Evolutionary conservation across 2,113 vertebrate genomes (phyloP).

Genomic region (Martes martes): DNA sequence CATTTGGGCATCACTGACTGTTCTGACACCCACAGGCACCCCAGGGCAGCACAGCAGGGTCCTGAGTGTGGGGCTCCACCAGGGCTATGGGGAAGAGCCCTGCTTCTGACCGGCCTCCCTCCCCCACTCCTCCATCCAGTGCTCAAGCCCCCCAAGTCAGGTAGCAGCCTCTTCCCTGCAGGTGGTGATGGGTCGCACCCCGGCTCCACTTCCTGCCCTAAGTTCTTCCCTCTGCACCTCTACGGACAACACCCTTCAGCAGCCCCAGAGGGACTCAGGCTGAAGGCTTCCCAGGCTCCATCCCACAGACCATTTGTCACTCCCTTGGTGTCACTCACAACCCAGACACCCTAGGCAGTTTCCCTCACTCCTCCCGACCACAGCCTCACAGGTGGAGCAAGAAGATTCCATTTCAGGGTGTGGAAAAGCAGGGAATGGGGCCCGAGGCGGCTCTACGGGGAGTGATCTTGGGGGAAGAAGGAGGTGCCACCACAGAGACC

Average conservation of each 20-base stretch:
- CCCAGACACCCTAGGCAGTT: not conserved
- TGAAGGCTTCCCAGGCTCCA: not conserved
- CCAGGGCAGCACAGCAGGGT: not conserved
- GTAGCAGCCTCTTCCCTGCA: not conserved
- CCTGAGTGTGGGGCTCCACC: not conserved
- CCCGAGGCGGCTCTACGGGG: not conserved
- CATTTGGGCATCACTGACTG: not conserved
- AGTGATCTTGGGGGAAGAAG: not conserved
- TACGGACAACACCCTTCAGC: not conserved
- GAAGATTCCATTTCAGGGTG: not conserved
- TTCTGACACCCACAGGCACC: not conserved
- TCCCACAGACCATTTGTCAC: not conserved
- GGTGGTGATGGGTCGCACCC: not conserved
- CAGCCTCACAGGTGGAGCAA: not conserved
- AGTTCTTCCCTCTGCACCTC: not conserved
- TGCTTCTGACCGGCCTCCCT: no score
- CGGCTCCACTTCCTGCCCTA: not conserved
- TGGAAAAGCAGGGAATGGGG: not conserved
- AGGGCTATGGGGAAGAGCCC: not conserved
- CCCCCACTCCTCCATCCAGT: not conserved
- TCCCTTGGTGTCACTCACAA: no score
- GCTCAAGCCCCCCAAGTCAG: no score
- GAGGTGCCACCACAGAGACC: not conserved
- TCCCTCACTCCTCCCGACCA: not conserved
- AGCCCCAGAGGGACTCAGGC: not conserved